A percentile compares a stretch with the other conserved stretches of the same genome.
Conservation (phyloP, 2,797 vertebrate species). For the Sebastes cheni region DNA sequence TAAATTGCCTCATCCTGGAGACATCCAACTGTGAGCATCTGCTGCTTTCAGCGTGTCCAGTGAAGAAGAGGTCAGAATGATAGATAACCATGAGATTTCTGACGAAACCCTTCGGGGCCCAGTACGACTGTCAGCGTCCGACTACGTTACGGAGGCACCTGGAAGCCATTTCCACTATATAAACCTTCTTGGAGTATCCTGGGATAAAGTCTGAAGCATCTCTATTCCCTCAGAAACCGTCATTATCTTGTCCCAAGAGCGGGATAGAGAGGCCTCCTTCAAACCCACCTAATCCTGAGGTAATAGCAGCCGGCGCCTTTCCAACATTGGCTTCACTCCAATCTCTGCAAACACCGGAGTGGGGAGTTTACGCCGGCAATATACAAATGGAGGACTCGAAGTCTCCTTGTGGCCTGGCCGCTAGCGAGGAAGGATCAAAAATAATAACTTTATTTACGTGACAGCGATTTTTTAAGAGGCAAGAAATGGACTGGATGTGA, state of each 20-base stretch:
- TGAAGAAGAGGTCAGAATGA: background rate
- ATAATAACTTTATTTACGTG: conserved; percentile 42
- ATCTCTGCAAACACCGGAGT: conserved; percentile 40
- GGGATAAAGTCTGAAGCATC: conserved; percentile 39
- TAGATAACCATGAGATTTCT: conserved; percentile 1
- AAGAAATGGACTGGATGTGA: background rate
- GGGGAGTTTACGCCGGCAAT: conserved; percentile 38
- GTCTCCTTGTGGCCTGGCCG: conserved; percentile 18
- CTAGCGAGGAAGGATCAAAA: conserved; percentile 15
- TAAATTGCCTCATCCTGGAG: background rate
- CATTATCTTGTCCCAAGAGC: conserved; percentile 65
- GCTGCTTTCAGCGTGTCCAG: background rate
- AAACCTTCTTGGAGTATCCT: conserved; percentile 27
- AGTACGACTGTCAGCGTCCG: background rate
- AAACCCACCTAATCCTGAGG: conserved; percentile 58
- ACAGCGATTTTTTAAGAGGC: conserved; percentile 6
- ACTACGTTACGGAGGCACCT: conserved; percentile 39
- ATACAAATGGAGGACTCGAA: conserved; percentile 39
- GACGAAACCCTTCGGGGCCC: background rate
- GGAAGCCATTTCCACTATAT: conserved; percentile 58
- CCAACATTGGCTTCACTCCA: conserved; percentile 51
- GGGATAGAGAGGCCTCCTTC: conserved; percentile 23
- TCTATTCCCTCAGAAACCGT: conserved; percentile 45
- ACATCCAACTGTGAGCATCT: conserved; percentile 12
- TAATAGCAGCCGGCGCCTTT: conserved; percentile 51